Conservation (phyloP, 2,797 vertebrate species). For the Pipistrellus pipistrellus region DNA sequence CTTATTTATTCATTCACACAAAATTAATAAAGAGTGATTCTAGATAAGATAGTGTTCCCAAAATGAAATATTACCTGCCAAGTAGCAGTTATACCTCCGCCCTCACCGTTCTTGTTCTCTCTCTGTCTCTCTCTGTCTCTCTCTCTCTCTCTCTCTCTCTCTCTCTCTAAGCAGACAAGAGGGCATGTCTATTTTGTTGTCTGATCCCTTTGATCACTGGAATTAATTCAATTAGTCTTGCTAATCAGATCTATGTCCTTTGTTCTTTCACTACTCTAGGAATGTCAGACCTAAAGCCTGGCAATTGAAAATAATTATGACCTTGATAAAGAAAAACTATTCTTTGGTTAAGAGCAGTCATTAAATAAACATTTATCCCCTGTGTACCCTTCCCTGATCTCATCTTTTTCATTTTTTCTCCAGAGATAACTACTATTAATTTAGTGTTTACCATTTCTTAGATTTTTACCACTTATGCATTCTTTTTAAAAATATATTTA, state of each 20-base stretch:
- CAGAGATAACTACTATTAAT: neutral
- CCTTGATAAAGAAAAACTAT: neutral
- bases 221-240: neutral
- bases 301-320: neutral
- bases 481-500: slow-evolving; percentile 27
- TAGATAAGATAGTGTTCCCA: neutral
- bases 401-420: slow-evolving; percentile 24
- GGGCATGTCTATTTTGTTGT: neutral
- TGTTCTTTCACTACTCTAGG: neutral
- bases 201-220: neutral
- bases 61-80: neutral
- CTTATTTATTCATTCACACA: slow-evolving; percentile 14
- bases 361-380: neutral
- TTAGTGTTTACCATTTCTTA: slow-evolving; percentile 45
- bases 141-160: no score
- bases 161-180: neutral
- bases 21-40: slow-evolving; percentile 6
- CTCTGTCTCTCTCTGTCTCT: no score
- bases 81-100: neutral
- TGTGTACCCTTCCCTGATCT: neutral
- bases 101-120: neutral
- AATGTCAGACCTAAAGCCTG: slow-evolving; percentile 28
- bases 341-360: slow-evolving; percentile 9
- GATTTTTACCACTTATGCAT: neutral
- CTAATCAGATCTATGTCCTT: neutral